A percentile compares a stretch with the other conserved stretches of the same genome.
Evolutionary conservation across 2,888 invertebrate species (phyloP).

Genomic region (Mimumesa dahlbomi): DNA sequence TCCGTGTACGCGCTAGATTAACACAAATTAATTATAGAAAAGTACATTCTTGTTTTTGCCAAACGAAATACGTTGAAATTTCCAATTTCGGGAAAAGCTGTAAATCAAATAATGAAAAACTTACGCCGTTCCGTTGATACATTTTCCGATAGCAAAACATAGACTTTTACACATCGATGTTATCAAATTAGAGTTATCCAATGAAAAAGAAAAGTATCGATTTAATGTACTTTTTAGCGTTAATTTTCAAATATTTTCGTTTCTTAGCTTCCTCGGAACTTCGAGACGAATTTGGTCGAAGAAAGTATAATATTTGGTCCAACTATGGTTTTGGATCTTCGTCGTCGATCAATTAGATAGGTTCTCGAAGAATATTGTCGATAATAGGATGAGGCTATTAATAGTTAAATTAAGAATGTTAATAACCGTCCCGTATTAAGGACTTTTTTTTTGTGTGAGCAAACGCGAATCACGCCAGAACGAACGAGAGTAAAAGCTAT

Average conservation of each 20-base stretch:
- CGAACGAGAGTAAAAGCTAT: slow-evolving; percentile 27
- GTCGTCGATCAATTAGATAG: not conserved
- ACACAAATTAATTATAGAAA: no score
- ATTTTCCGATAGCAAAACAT: no score
- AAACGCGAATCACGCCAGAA: slow-evolving; percentile 30
- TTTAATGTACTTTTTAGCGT: no score
- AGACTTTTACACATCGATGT: no score
- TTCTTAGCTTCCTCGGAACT: not conserved
- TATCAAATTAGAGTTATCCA: no score
- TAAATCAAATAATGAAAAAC: no score
- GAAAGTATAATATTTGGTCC: not conserved
- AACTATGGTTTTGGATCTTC: not conserved
- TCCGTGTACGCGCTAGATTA: not conserved
- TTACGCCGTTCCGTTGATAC: no score
- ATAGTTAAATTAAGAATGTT: slow-evolving; percentile 21
- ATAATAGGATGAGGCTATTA: not conserved
- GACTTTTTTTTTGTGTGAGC: slow-evolving; percentile 33
- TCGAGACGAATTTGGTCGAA: not conserved
- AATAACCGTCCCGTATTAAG: slow-evolving; percentile 52
- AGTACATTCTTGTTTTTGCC: no score
- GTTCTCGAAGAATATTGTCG: not conserved
- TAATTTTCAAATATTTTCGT: no score
- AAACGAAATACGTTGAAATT: no score
- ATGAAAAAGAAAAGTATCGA: no score
- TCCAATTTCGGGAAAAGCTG: no score